Base-by-base conservation (phyloP, 1,140 invertebrate species). In the Bombus fervidus region DNA sequence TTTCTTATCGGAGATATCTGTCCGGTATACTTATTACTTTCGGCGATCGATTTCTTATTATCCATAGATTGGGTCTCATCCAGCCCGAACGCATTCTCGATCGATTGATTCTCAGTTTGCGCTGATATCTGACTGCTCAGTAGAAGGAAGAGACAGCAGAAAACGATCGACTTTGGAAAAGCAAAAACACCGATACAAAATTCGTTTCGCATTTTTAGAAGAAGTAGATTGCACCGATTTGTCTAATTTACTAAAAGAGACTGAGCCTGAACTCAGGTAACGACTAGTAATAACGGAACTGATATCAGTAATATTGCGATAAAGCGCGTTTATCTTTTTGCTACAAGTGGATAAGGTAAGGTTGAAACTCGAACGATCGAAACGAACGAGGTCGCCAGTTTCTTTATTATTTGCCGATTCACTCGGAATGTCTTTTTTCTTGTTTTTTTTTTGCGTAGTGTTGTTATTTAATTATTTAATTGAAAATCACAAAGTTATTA, bases 271-370 rank as follows among this genome's bases (percentile, higher is more conserved):
- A 75, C 86, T 81, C 83, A 74, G 72, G 72, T 77, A 87, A 87
- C 76, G 66, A 85, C 57, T 34, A 37, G 47, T 75, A 91, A 92
- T 92, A 92, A 91, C 88, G 82, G 5, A 79, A 68, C 86, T 90
- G 91, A 89, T 91, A 92, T 90, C 91, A 83, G 80, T 78, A 89
- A 83, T 87, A 77, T 57, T 74, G 71, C 76, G 91, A 92, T 92
- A 92, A 92, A 79, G 75, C 47, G 62, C 81, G 80, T 79, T 92
- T 92, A 92, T 92, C 91, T 91, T 75, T 47, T 81, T 90, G 82
- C 84, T 89, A 87, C 81, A 89, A 78, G 82, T 89, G 79, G 80
- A 81, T 83, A 78, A 68, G 53, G 18, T 47, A 66, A 84, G 64
- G 34, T 78, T 47, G 22, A 64, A 74, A 62, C 39, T 84, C 59